Percentiles rank a stretch among this genome's conserved stretches.
Conservation (phyloP, 2,113 vertebrate genomes). For the Gorsachius goisagi region DNA sequence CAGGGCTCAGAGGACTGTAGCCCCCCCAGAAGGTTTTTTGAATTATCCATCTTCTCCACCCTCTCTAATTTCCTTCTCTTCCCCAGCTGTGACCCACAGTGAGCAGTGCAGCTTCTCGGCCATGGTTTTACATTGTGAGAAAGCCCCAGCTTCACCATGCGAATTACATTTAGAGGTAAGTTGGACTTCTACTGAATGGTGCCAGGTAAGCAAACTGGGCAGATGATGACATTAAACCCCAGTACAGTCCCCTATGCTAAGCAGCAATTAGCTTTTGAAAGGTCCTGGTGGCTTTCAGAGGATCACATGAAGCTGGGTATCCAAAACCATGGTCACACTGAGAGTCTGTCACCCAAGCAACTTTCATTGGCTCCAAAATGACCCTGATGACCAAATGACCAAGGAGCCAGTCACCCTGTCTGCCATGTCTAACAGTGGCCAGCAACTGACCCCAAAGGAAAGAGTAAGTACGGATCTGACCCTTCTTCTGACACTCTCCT, state of each 20-base stretch:
- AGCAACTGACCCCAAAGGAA: not conserved
- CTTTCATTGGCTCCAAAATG: not conserved
- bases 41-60: not conserved
- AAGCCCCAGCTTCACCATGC: accelerated
- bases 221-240: not conserved
- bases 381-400: not conserved
- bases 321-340: not conserved
- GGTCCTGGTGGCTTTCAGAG: not conserved
- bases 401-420: not conserved
- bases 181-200: not conserved
- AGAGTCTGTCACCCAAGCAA: not conserved
- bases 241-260: not conserved
- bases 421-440: not conserved
- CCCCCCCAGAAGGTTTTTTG: not conserved
- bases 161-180: accelerated
- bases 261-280: not conserved
- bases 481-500: not conserved
- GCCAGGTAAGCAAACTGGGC: not conserved
- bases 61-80: not conserved
- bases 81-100: not conserved
- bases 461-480: not conserved
- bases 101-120: accelerated
- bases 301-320: not conserved
- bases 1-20: not conserved
- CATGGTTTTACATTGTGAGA: not conserved